These are phyloP conservation scores for Lophotis ruficrista DNA, from an alignment of 2,113 vertebrate genomes.

Conservation along the genomic window DNA sequence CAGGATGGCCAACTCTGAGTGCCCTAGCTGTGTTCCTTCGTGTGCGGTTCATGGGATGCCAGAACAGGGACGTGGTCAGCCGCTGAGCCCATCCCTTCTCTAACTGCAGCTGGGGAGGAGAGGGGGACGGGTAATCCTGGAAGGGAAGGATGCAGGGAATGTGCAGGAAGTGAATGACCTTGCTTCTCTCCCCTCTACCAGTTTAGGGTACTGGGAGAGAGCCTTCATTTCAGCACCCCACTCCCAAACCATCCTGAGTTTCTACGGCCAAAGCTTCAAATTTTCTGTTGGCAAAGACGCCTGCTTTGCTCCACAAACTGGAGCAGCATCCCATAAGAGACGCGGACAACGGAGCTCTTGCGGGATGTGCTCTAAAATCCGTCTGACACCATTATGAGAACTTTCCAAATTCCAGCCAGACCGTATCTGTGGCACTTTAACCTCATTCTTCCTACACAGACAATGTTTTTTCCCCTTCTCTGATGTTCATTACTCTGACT, in stretches of 20 bases:
- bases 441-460: background rate
- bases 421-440: slow-evolving; percentile 10
- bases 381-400: background rate
- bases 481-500: background rate
- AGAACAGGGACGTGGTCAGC: background rate
- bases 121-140: background rate
- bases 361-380: slow-evolving; percentile 3
- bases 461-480: background rate
- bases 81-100: background rate
- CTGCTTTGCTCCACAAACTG: background rate
- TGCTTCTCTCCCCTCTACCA: background rate
- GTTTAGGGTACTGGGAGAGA: background rate
- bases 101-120: background rate
- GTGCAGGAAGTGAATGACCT: background rate
- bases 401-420: background rate
- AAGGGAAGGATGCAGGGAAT: background rate
- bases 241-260: background rate
- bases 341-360: background rate
- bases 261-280: background rate
- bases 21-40: background rate
- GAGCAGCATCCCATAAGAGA: background rate
- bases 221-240: background rate
- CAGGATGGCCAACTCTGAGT: fast-evolving
- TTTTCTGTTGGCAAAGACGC: no score
- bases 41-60: background rate